Evolutionary conservation across 2,113 vertebrate genomes (phyloP).

Genomic region (Haemorhous mexicanus): DNA sequence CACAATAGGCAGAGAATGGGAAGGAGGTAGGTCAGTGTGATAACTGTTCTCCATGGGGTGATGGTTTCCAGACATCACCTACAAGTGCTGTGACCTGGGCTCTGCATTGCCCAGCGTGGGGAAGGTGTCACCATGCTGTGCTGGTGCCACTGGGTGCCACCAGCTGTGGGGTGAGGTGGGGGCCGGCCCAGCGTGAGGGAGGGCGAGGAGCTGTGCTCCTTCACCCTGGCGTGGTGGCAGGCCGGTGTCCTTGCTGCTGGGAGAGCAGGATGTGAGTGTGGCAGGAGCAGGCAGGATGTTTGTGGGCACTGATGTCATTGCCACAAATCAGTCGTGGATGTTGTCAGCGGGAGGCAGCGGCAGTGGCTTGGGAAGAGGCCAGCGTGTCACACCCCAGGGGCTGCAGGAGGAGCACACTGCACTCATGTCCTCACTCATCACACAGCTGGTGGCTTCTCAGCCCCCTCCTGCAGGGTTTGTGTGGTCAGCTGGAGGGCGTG

Average conservation of each 20-base stretch:
- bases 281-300: not conserved
- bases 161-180: not conserved
- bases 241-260: not conserved
- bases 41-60: not conserved
- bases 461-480: not conserved
- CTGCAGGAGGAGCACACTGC: not conserved
- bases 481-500: not conserved
- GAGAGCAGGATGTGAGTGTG: not conserved
- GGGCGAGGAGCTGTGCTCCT: not conserved
- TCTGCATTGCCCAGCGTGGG: not conserved
- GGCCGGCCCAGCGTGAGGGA: not conserved
- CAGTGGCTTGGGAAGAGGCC: not conserved
- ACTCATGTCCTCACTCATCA: not conserved
- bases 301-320: not conserved
- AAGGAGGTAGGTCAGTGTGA: not conserved
- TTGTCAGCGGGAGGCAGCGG: not conserved
- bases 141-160: not conserved
- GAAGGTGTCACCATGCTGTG: not conserved
- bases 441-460: not conserved
- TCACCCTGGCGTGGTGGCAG: not conserved
- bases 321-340: not conserved
- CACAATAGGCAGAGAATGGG: not conserved
- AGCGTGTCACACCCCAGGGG: not conserved
- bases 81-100: not conserved
- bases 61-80: not conserved